These are phyloP conservation scores for Dicyrtomina minuta DNA, from an alignment of 2,888 invertebrate genomes.

Conservation along the genomic window DNA sequence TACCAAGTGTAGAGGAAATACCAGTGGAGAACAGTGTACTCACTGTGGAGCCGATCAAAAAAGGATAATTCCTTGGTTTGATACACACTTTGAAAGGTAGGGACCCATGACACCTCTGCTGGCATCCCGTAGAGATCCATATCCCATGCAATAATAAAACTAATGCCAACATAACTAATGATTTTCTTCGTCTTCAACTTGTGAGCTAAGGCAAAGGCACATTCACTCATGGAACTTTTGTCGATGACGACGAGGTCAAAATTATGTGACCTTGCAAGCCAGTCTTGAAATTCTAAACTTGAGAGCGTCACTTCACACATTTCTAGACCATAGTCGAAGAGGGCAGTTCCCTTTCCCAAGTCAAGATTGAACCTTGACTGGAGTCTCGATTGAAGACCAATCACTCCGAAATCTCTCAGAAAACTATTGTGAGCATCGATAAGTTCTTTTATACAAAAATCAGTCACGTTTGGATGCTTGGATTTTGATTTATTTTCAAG, in stretches of 20 bases:
- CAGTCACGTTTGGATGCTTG: no score
- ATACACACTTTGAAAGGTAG: not conserved
- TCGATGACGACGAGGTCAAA: conserved; percentile 9
- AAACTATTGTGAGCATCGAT: not conserved
- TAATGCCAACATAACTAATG: no score
- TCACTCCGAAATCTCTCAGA: not conserved
- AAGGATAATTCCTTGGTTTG: not conserved
- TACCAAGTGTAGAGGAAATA: not conserved
- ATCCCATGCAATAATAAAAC: not conserved
- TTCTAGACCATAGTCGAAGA: not conserved
- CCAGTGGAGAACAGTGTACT: not conserved
- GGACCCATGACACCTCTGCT: conserved; percentile 2
- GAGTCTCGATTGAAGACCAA: not conserved
- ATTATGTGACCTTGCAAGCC: not conserved
- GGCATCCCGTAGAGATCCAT: not conserved
- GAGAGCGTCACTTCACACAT: not conserved
- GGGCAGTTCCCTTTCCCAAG: not conserved
- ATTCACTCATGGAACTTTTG: no score
- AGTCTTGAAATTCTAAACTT: not conserved
- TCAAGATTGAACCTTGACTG: not conserved
- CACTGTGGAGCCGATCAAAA: not conserved
- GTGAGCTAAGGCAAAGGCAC: no score
- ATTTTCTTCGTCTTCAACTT: no score
- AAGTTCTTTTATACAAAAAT: not conserved
- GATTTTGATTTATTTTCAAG: no score